Percentiles rank a stretch among this genome's conserved stretches.
Conservation (phyloP, 2,888 invertebrate species). For the Dioctria rufipes region DNA sequence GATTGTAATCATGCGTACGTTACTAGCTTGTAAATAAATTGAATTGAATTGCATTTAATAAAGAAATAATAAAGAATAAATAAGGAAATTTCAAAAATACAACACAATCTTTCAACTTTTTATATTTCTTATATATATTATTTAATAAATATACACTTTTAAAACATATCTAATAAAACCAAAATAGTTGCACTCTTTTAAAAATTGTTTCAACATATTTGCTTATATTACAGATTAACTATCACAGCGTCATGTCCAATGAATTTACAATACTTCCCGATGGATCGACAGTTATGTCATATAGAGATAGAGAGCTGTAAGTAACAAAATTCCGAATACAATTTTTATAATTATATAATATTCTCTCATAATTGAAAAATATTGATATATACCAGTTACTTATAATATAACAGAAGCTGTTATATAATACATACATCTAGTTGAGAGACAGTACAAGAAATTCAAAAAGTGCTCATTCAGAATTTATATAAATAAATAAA, state of each 20-base stretch:
- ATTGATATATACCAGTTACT: constrained; percentile 10
- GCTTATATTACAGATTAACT: constrained; percentile 80
- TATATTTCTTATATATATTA: neutral
- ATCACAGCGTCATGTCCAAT: constrained; percentile 97
- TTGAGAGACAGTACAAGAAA: constrained; percentile 42
- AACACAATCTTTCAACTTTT: neutral
- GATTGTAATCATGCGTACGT: too few species aligned
- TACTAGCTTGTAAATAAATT: too few species aligned
- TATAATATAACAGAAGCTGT: constrained; percentile 34
- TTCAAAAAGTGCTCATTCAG: constrained; percentile 58
- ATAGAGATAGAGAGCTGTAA: constrained; percentile 99
- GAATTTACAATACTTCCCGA: constrained; percentile 96
- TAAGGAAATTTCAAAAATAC: neutral
- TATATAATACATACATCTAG: neutral
- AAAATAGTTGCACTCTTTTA: constrained; percentile 10
- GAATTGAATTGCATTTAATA: neutral
- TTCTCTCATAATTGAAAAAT: constrained; percentile 32
- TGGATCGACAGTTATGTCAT: constrained; percentile 95
- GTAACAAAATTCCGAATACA: constrained; percentile 72
- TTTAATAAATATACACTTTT: neutral
- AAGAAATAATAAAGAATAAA: neutral
- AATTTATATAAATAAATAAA: constrained; percentile 56
- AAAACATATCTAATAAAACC: neutral
- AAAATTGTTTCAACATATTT: constrained; percentile 5
- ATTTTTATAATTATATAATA: neutral